These are phyloP conservation scores for Lasioglossum figueresi DNA, from an alignment of 2,888 invertebrate species.

Conservation along the genomic window DNA sequence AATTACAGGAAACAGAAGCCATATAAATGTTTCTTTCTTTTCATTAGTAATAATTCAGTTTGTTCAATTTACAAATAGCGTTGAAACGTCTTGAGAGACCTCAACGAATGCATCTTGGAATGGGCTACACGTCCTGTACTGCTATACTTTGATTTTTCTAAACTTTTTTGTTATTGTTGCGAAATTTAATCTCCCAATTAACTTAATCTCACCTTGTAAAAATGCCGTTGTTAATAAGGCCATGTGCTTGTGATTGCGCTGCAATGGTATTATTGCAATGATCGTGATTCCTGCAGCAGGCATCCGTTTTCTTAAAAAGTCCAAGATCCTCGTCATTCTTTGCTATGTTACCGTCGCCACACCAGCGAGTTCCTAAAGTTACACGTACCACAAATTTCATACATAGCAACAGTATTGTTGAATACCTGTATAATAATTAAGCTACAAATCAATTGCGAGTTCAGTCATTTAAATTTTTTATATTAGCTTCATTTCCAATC, in stretches of 20 bases:
- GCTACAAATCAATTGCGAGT: background rate
- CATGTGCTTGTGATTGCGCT: constrained; percentile 86
- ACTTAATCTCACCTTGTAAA: constrained; percentile 86
- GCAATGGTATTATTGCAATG: constrained; percentile 87
- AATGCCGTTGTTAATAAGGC: constrained; percentile 87
- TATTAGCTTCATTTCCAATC: too few species aligned
- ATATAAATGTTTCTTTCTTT: too few species aligned
- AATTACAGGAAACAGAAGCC: too few species aligned
- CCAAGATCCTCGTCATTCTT: constrained; percentile 87
- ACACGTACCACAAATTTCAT: background rate
- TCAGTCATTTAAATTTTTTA: background rate
- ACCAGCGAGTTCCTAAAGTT: constrained; percentile 89
- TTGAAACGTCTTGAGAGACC: background rate
- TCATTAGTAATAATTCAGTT: too few species aligned
- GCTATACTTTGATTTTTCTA: background rate
- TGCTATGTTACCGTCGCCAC: constrained; percentile 89
- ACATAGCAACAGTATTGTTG: background rate
- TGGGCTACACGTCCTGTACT: too few species aligned
- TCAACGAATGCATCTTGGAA: too few species aligned
- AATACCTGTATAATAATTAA: background rate
- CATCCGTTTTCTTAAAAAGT: constrained; percentile 87
- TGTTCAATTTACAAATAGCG: too few species aligned
- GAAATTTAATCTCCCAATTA: constrained; percentile 5
- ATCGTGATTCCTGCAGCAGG: constrained; percentile 90
- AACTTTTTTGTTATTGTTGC: background rate